These are phyloP conservation scores for Minunthozetes semirufus DNA, from an alignment of 2,888 invertebrate species.

Conservation along the genomic window DNA sequence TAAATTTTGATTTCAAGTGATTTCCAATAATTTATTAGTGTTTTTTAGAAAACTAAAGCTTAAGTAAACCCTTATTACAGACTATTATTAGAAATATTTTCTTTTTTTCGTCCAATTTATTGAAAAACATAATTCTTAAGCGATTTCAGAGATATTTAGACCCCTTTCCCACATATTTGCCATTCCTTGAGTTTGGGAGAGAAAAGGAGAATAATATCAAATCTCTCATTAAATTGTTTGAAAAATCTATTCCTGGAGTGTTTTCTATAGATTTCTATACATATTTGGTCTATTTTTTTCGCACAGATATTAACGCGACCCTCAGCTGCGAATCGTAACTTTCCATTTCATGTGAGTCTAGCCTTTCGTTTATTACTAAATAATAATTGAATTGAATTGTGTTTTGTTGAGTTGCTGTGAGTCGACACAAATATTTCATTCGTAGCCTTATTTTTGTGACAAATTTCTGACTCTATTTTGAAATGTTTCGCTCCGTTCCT, in stretches of 20 bases:
- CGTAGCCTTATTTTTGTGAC: not conserved
- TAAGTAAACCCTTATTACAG: not conserved
- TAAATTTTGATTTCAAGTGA: not conserved
- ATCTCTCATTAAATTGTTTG: not conserved
- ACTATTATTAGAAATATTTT: constrained; percentile 5
- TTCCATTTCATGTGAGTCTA: constrained; percentile 74
- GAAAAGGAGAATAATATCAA: not conserved
- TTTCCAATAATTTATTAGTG: not conserved
- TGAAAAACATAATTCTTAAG: not conserved
- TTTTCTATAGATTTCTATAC: not conserved
- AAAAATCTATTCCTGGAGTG: not conserved
- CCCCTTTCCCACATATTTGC: not conserved
- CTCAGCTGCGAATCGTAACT: constrained; percentile 75
- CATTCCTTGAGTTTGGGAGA: not conserved
- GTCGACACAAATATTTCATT: not conserved
- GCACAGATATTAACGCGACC: constrained; percentile 71
- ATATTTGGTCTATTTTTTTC: constrained; percentile 42
- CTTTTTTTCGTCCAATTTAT: not conserved
- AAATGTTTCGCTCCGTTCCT: not conserved
- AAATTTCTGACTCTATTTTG: not conserved
- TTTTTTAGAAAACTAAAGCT: constrained; percentile 2
- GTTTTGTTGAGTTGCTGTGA: not conserved
- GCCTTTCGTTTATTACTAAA: not conserved
- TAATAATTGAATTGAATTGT: not conserved
- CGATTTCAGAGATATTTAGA: not conserved